These are phyloP conservation scores for Merluccius polli DNA, from an alignment of 2,797 vertebrate genomes.

Conservation along the genomic window DNA sequence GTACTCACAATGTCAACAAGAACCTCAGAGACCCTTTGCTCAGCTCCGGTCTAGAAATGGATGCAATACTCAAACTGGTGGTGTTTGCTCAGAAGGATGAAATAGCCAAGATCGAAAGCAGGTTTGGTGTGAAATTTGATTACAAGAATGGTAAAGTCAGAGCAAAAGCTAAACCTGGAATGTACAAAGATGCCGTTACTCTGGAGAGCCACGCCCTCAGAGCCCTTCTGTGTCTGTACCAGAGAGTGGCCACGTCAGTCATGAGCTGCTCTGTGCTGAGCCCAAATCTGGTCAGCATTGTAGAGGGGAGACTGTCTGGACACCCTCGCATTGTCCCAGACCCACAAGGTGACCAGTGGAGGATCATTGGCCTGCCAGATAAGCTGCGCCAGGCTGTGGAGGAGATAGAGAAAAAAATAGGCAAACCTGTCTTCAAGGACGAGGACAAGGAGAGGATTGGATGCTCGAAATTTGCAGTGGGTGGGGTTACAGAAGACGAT, in stretches of 20 bases:
- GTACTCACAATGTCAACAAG: conserved; percentile 12
- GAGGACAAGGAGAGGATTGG: conserved; percentile 20
- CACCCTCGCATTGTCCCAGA: background rate
- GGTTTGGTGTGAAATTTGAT: conserved; percentile 53
- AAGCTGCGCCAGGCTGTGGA: conserved; percentile 11
- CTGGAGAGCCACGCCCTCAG: conserved; percentile 60
- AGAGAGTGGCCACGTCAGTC: conserved; percentile 38
- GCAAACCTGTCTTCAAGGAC: background rate
- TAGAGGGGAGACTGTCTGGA: background rate
- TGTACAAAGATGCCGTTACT: background rate
- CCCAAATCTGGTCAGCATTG: background rate
- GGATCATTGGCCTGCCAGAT: conserved; percentile 17
- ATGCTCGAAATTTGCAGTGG: background rate
- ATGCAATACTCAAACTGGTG: conserved; percentile 31
- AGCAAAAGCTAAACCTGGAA: conserved; percentile 26
- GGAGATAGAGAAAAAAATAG: conserved; percentile 2
- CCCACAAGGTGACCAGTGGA: background rate
- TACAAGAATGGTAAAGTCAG: conserved; percentile 1
- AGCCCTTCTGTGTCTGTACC: conserved; percentile 64
- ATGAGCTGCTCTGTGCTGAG: background rate
- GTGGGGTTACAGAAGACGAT: background rate
- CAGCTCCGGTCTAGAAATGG: conserved; percentile 36
- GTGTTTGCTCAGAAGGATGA: accelerated
- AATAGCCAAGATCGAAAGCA: conserved; percentile 33
- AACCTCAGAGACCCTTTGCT: conserved; percentile 36